phyloP scores from a whole-genome alignment of 2,888 invertebrate species.

The Pachydiplax longipennis region DNA sequence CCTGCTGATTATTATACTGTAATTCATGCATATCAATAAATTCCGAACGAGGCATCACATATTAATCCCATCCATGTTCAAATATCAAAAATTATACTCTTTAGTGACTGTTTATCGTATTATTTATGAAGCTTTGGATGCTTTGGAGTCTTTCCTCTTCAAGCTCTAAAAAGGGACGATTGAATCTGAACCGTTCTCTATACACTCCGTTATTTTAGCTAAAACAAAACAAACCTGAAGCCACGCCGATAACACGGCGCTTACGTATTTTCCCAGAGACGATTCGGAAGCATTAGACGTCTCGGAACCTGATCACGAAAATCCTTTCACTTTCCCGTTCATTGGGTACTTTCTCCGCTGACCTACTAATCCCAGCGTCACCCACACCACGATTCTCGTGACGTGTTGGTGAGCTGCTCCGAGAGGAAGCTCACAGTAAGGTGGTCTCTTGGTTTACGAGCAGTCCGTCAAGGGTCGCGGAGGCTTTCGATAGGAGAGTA shows the following conservation, averaged over 20 bases:
- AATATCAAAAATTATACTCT: too few species aligned
- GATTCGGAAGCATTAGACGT: neutral
- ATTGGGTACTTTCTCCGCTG: neutral
- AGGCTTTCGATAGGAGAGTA: neutral
- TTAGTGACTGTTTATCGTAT: too few species aligned
- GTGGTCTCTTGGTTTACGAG: neutral
- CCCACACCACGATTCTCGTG: neutral
- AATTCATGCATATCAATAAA: too few species aligned
- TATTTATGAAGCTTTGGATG: too few species aligned
- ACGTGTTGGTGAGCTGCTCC: neutral
- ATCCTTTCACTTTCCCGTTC: neutral
- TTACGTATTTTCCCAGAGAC: neutral
- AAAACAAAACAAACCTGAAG: too few species aligned
- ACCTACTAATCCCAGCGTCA: neutral
- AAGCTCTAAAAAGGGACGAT: too few species aligned
- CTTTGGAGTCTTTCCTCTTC: too few species aligned
- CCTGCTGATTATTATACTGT: too few species aligned
- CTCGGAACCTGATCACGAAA: neutral
- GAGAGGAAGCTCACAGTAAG: neutral
- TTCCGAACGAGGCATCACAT: too few species aligned
- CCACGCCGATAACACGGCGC: neutral
- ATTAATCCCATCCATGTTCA: too few species aligned
- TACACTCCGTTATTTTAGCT: too few species aligned
- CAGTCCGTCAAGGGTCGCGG: neutral
- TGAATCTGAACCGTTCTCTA: too few species aligned